phyloP scores from a whole-genome alignment of 1,140 invertebrate species.

The Macrotrachela quadricornifera region DNA sequence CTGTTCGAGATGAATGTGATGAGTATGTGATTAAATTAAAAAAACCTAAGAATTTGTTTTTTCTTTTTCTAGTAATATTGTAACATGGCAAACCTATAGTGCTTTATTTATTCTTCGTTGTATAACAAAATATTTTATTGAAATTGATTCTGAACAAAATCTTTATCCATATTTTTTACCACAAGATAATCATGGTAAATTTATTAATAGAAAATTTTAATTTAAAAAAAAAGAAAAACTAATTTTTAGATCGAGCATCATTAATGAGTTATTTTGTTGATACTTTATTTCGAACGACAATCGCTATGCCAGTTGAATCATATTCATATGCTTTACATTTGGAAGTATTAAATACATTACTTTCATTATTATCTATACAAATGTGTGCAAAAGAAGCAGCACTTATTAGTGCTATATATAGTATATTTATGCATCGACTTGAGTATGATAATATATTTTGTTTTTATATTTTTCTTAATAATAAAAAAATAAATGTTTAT shows the following conservation, averaged over 20 bases:
- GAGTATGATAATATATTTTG: slow-evolving; percentile 41
- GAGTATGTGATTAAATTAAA: slow-evolving; percentile 50
- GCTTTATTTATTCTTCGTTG: slow-evolving; percentile 62
- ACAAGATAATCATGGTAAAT: too few species aligned
- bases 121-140: slow-evolving; percentile 11
- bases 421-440: slow-evolving; percentile 33
- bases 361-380: slow-evolving; percentile 65
- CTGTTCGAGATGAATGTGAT: slow-evolving; percentile 57
- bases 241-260: too few species aligned
- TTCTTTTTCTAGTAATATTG: slow-evolving; percentile 50
- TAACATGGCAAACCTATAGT: slow-evolving; percentile 83
- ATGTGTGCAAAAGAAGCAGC: slow-evolving; percentile 50
- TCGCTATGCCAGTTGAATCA: slow-evolving; percentile 3
- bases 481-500: slow-evolving; percentile 34
- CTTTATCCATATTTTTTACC: neutral
- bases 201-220: too few species aligned
- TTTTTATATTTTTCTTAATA: slow-evolving; percentile 41
- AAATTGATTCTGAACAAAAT: slow-evolving; percentile 1
- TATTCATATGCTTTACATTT: slow-evolving; percentile 30
- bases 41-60: neutral
- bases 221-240: too few species aligned
- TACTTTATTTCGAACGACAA: neutral
- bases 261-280: too few species aligned
- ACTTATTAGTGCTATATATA: slow-evolving; percentile 41
- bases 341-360: slow-evolving; percentile 61